Conservation (phyloP, 2,113 vertebrate genomes). For the Catagonus wagneri region DNA sequence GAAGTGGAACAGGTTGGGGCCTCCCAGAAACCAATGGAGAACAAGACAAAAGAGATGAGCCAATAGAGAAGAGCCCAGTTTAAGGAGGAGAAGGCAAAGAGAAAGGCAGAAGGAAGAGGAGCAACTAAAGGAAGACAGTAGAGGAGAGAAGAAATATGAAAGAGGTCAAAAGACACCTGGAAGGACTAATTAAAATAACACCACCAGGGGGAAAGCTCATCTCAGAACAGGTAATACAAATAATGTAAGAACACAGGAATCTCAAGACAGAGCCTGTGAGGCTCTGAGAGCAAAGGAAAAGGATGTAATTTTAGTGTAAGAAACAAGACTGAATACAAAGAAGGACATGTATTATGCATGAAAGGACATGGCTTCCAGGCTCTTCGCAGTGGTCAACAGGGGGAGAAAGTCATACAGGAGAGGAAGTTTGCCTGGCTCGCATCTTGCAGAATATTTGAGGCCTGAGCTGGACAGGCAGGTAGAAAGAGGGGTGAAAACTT, state of each 20-base stretch:
- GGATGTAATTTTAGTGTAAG: conserved; percentile 26
- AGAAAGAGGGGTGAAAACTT: background rate
- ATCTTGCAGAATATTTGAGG: background rate
- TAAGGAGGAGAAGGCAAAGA: background rate
- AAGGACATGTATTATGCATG: background rate
- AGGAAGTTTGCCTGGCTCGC: background rate
- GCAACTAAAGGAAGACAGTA: background rate
- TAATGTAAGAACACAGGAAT: conserved; percentile 6
- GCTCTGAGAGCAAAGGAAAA: conserved; percentile 41
- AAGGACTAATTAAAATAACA: conserved; percentile 42
- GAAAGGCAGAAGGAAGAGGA: background rate
- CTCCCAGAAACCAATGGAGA: background rate
- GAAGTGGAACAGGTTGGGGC: background rate
- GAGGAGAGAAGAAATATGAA: background rate
- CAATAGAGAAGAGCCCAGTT: background rate
- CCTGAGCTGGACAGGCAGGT: background rate
- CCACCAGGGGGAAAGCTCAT: background rate
- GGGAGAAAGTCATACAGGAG: background rate
- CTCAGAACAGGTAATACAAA: conserved; percentile 25
- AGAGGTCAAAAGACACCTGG: background rate
- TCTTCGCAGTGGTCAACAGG: background rate
- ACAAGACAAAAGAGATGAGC: background rate
- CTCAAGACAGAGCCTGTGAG: background rate
- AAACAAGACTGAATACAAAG: conserved; percentile 50
- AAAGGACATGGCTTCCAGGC: background rate